phyloP scores from a whole-genome alignment of 2,797 vertebrate species.

The Microtus agrestis region DNA sequence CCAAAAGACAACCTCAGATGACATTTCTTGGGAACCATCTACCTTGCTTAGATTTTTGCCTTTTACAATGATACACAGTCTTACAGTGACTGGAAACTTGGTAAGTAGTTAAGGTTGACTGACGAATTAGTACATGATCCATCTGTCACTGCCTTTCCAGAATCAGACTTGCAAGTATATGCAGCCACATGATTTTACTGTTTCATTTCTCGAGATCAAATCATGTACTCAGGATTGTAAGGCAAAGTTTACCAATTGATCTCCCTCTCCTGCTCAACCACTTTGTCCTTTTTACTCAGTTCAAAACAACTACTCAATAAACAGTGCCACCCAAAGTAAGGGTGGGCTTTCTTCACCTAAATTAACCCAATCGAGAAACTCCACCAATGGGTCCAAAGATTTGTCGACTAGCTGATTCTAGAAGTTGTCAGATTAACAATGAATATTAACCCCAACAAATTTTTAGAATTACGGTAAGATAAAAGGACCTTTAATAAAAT shows the following conservation, averaged over 20 bases:
- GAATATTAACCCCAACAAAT: not conserved
- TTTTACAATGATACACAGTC: not conserved
- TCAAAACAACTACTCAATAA: not conserved
- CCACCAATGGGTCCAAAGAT: not conserved
- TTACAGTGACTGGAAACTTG: not conserved
- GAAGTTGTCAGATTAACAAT: not conserved
- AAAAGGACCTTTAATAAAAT: not conserved
- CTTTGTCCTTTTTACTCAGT: not conserved
- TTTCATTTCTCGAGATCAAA: not conserved
- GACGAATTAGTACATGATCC: not conserved
- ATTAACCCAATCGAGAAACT: not conserved
- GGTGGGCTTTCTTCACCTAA: not conserved
- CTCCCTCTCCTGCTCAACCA: not conserved
- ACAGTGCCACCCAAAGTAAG: not conserved
- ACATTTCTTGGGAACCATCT: not conserved
- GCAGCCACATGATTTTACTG: not conserved
- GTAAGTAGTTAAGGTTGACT: not conserved
- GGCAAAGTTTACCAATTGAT: not conserved
- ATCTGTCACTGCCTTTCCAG: not conserved
- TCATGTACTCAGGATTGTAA: not conserved
- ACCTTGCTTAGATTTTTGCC: not conserved
- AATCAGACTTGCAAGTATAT: not conserved
- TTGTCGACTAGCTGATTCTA: not conserved
- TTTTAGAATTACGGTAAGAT: not conserved
- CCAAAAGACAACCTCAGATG: not conserved